Evolutionary conservation across 2,888 invertebrate species (phyloP), one percentile per base, ranked within the genome.

Genomic region (Nipponacmea schrenckii): DNA sequence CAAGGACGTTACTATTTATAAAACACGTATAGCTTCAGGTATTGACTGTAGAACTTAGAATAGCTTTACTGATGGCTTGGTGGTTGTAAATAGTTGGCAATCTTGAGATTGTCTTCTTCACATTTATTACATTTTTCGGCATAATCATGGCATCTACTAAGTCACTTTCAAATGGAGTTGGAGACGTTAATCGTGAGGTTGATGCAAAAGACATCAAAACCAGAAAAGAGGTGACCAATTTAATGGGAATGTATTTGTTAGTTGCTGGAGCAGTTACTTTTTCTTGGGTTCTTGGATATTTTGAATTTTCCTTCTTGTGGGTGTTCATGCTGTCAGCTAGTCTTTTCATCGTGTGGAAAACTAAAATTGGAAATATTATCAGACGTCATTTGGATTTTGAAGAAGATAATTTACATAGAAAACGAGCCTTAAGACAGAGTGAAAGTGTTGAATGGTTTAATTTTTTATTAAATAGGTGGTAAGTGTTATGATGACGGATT

Each of bases 401-500:
- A 62, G 86, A 85, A 67, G 73, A 88, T 0, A 84, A 89, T 65
- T 82, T 91, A 46, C 90, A 90, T 71, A 85, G 91, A 56, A 88
- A 90, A 74, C 84, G 90, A 39, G 91, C 91, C 1, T 83, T 91
- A 31, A 85, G 89, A n/a, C 89, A 90, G 74, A 90, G 90, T 77
- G 91, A 91, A 80, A 90, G 91, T 0, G 90, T 90, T 39, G 91
- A 91, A 79, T 91, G 91, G 91, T 84, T 91, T 63, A 91, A 90
- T 81, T 88, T 91, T 71, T 83, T 91, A 44, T 80, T 91, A 73
- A 91, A 91, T 82, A 84, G 90, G 84, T 91, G 91, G 91, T 89
- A 78, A 83, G 87, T 80, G 39, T 39, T 20, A 15, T 68, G 56
- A 56, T 8, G 0, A 56, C 10, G 8, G 48, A 48, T n/a, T 17